These are phyloP conservation scores for Yponomeuta malinellus DNA, from an alignment of 2,888 invertebrate genomes.

Conservation along the genomic window DNA sequence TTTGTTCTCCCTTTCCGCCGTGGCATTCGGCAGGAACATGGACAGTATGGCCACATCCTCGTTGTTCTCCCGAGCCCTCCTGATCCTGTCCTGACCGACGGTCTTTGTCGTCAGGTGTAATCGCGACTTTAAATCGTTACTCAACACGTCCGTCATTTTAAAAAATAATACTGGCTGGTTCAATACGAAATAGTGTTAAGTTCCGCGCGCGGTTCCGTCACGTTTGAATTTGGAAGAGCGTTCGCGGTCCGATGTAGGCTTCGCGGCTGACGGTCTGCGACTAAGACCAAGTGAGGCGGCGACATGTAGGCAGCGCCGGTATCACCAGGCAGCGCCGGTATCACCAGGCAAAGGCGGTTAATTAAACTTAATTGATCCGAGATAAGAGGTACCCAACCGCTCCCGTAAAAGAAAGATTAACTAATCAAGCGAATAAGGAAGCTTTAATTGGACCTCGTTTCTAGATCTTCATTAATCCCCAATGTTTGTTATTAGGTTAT, in stretches of 20 bases:
- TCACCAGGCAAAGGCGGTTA: constrained; percentile 46
- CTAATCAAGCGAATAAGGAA: constrained; percentile 10
- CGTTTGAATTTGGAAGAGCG: constrained; percentile 22
- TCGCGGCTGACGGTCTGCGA: constrained; percentile 60
- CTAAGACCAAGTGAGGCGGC: constrained; percentile 39
- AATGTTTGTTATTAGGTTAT: constrained; percentile 5
- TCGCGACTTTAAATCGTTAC: constrained; percentile 85
- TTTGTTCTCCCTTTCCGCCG: constrained; percentile 79
- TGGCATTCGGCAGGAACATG: constrained; percentile 85
- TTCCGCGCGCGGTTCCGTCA: constrained; percentile 12
- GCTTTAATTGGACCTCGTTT: constrained; percentile 8
- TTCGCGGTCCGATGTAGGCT: constrained; percentile 44
- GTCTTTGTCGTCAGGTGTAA: constrained; percentile 85
- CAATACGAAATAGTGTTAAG: constrained; percentile 22
- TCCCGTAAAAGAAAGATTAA: constrained; percentile 5
- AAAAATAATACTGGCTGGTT: constrained; percentile 69
- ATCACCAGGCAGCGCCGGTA: constrained; percentile 26
- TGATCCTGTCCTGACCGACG: constrained; percentile 88
- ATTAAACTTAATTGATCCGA: constrained; percentile 30
- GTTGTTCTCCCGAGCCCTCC: constrained; percentile 86
- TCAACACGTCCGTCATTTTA: constrained; percentile 79
- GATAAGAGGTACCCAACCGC: neutral
- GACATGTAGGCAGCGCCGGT: constrained; percentile 18
- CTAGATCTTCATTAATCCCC: neutral
- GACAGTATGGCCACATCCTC: constrained; percentile 92